A percentile compares a stretch with the other conserved stretches of the same genome.
These are phyloP conservation scores for Malacoraja senta DNA, from an alignment of 2,797 vertebrate genomes.

Conservation along the genomic window DNA sequence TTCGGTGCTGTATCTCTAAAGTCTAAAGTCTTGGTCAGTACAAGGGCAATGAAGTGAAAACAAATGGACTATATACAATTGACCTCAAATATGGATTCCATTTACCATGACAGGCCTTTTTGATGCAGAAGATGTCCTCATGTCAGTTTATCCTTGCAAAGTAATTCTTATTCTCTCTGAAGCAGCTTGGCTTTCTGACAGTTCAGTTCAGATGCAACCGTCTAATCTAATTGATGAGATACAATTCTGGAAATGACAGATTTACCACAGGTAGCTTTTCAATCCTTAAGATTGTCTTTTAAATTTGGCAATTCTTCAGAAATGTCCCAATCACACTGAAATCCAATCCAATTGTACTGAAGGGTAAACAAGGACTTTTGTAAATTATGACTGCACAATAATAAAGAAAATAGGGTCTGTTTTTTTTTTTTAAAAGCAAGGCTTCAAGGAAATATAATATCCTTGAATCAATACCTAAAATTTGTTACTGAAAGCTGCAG, in stretches of 20 bases:
- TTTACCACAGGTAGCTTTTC: slow-evolving; percentile 52
- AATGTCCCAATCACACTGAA: slow-evolving; percentile 45
- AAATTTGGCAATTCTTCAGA: slow-evolving; percentile 37
- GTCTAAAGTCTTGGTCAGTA: too few species aligned
- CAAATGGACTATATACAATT: neutral
- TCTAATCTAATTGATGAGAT: slow-evolving; percentile 40
- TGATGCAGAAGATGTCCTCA: neutral
- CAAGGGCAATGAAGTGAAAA: neutral
- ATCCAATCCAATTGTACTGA: slow-evolving; percentile 58
- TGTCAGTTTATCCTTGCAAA: neutral
- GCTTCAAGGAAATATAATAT: slow-evolving; percentile 3
- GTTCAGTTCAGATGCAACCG: slow-evolving; percentile 38
- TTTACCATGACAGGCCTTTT: neutral
- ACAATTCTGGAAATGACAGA: slow-evolving; percentile 42
- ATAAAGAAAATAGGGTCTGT: slow-evolving; percentile 20
- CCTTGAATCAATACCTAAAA: slow-evolving; percentile 1
- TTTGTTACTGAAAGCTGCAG: neutral
- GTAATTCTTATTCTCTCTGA: slow-evolving; percentile 5
- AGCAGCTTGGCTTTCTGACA: neutral
- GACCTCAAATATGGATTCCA: neutral
- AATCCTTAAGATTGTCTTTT: slow-evolving; percentile 41
- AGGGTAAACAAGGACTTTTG: slow-evolving; percentile 59
- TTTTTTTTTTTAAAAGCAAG: neutral
- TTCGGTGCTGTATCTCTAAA: too few species aligned
- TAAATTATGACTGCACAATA: neutral